Conservation (phyloP, 2,888 invertebrate species). For the Cecidostiba fungosa region DNA sequence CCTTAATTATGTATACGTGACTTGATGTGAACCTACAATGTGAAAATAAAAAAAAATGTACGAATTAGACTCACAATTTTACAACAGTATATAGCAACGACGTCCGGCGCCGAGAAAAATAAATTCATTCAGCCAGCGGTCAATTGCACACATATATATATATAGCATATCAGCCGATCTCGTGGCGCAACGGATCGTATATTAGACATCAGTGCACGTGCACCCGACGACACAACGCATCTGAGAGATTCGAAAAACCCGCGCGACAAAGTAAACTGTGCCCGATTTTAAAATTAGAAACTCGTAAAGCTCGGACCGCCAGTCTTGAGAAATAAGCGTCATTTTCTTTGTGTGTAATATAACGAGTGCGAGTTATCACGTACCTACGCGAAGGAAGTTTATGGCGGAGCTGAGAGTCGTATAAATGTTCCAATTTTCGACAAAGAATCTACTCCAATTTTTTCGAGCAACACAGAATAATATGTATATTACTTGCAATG, state of each 20-base stretch:
- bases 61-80: conserved; percentile 16
- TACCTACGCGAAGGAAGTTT: not conserved
- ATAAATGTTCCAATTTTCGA: no score
- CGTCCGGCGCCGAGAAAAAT: conserved; percentile 34
- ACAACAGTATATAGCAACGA: not conserved
- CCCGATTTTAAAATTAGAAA: conserved; percentile 27
- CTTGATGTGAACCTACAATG: no score
- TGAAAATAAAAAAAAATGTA: not conserved
- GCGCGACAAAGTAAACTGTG: not conserved
- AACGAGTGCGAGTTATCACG: not conserved
- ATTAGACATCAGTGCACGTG: not conserved
- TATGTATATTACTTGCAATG: not conserved
- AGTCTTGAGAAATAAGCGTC: not conserved
- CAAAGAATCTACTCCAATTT: conserved; percentile 21
- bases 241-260: not conserved
- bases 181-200: conserved; percentile 19
- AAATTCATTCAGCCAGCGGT: conserved; percentile 35
- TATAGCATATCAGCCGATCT: not conserved
- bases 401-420: not conserved
- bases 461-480: not conserved
- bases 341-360: not conserved
- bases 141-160: conserved; percentile 25
- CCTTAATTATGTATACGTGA: no score
- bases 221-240: not conserved
- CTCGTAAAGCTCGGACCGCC: not conserved